phyloP scores from a whole-genome alignment of 1,140 invertebrate genomes.

The Goniozus legneri region DNA sequence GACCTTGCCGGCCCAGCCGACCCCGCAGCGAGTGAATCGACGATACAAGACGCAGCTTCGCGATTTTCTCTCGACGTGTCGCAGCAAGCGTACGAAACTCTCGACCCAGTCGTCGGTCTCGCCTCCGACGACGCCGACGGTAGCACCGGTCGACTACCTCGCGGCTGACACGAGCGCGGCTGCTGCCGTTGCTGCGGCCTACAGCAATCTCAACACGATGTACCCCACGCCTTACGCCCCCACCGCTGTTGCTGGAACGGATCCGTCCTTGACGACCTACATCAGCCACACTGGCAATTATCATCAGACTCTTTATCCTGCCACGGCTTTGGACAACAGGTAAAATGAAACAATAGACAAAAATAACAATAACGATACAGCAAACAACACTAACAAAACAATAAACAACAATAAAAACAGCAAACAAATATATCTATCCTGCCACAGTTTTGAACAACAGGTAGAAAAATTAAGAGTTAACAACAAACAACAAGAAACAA shows the following conservation, averaged over 20 bases:
- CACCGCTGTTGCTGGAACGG: slow-evolving; percentile 59
- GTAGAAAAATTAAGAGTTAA: too few relatives aligned
- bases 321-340: slow-evolving; percentile 68
- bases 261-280: slow-evolving; percentile 60
- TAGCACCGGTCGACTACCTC: slow-evolving; percentile 64
- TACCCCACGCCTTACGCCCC: slow-evolving; percentile 68
- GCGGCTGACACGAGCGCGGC: slow-evolving; percentile 62
- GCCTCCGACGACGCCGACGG: slow-evolving; percentile 47
- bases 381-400: background rate
- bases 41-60: slow-evolving; percentile 89
- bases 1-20: slow-evolving; percentile 52
- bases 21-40: slow-evolving; percentile 74
- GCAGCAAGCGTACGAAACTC: slow-evolving; percentile 79
- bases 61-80: slow-evolving; percentile 88
- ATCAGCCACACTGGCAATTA: slow-evolving; percentile 73
- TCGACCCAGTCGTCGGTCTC: slow-evolving; percentile 51
- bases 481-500: too few relatives aligned
- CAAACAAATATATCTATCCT: too few relatives aligned
- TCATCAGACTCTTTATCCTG: slow-evolving; percentile 68
- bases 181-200: slow-evolving; percentile 70
- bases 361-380: background rate
- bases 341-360: too few relatives aligned
- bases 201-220: slow-evolving; percentile 79
- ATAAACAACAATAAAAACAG: too few relatives aligned
- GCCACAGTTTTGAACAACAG: too few relatives aligned